phyloP scores from a whole-genome alignment of 2,888 invertebrate genomes.

The Gibbula magus region DNA sequence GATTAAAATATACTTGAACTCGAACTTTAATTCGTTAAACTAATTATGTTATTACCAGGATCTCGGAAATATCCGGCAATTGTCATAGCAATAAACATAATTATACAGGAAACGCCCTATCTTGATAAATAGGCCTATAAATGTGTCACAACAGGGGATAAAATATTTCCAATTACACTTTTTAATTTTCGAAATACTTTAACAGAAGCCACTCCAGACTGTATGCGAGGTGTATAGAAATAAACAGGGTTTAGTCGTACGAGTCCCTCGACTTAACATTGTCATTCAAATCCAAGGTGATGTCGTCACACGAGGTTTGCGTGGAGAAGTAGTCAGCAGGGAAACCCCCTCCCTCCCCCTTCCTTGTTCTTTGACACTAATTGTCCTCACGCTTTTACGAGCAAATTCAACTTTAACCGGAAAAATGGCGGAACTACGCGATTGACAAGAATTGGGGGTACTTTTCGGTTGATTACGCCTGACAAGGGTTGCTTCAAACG shows the following conservation, averaged over 20 bases:
- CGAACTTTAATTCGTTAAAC: neutral
- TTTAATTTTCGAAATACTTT: no score
- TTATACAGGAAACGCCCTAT: neutral
- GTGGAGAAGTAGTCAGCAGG: no score
- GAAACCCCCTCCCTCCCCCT: neutral
- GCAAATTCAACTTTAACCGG: neutral
- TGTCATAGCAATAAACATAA: neutral
- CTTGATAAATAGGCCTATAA: neutral
- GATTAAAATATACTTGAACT: neutral
- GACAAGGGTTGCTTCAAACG: neutral
- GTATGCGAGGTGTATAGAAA: no score
- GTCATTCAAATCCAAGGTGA: no score
- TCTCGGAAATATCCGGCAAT: neutral
- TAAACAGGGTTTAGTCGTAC: no score
- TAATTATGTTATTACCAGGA: neutral
- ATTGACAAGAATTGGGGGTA: neutral
- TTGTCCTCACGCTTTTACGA: constrained; percentile 3
- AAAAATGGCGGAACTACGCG: neutral
- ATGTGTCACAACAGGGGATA: neutral
- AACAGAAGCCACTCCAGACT: no score
- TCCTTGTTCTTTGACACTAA: neutral
- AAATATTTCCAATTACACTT: no score
- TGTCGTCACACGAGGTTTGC: no score
- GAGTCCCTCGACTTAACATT: no score
- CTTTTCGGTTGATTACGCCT: neutral